These are phyloP conservation scores for Tuta absoluta DNA, from an alignment of 2,888 invertebrate species.

Conservation along the genomic window DNA sequence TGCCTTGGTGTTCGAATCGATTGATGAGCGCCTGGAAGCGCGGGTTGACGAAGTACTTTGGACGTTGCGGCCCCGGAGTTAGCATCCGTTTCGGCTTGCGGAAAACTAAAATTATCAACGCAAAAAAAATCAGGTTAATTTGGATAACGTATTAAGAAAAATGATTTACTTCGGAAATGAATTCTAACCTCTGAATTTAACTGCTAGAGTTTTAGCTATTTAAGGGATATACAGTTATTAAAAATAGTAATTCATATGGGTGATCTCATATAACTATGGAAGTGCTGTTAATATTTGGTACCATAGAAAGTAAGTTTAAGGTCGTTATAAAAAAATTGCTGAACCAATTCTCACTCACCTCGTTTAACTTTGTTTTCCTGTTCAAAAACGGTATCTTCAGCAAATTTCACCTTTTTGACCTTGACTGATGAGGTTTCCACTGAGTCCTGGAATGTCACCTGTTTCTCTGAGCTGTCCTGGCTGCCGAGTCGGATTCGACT, in stretches of 20 bases:
- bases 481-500: slow-evolving; percentile 59
- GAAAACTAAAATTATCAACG: slow-evolving; percentile 12
- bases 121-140: background rate
- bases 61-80: slow-evolving; percentile 72
- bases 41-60: slow-evolving; percentile 60
- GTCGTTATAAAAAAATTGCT: too few relatives aligned
- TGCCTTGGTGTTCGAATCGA: slow-evolving; percentile 66
- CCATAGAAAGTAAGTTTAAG: background rate
- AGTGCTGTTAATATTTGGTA: too few relatives aligned
- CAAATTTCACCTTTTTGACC: slow-evolving; percentile 68
- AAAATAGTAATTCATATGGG: too few relatives aligned
- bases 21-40: slow-evolving; percentile 75
- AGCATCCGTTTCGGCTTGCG: slow-evolving; percentile 74
- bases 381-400: slow-evolving; percentile 69
- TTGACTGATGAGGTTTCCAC: slow-evolving; percentile 55
- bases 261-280: too few relatives aligned
- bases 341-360: slow-evolving; percentile 56
- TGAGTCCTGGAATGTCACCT: slow-evolving; percentile 66
- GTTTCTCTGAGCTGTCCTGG: slow-evolving; percentile 71
- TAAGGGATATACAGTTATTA: too few relatives aligned
- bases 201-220: too few relatives aligned
- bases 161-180: too few relatives aligned
- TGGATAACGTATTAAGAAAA: too few relatives aligned
- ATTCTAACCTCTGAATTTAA: too few relatives aligned
- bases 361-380: slow-evolving; percentile 56